Evolutionary conservation across 2,113 vertebrate genomes (phyloP), one percentile per base, ranked within the genome.

Genomic region (Lophius piscatorius): DNA sequence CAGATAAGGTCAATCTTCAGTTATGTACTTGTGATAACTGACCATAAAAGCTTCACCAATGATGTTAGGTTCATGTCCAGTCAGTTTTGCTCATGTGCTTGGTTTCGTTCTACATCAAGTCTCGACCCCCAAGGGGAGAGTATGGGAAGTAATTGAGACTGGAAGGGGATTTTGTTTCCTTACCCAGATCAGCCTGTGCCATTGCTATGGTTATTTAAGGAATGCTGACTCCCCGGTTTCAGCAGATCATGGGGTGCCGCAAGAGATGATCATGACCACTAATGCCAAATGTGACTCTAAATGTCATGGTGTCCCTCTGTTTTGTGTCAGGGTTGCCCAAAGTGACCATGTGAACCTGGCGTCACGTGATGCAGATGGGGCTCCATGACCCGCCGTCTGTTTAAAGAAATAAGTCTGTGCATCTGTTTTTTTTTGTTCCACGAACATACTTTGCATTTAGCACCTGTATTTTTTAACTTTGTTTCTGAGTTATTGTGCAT

Each of bases 231-330:
- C 70, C 39, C 70, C 72, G 48, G 45, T 82, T 85, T 84, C 45
- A 74, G 65, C 52, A 63, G 83, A 69, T 78, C 78, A 77, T 39
- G 35, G 78, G 85, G 35, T 64, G 14, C 69, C 48, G 75, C 74
- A 29, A 74, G 68, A 47, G 80, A 65, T 79, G 74, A 77, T 76
- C 73, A 61, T 82, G 65, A 80, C 74, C 75, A 66, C 69, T 65
- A 40, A 74, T 64, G 80, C 80, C 87, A 85, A 87, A 87, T 83
- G 74, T 67, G 83, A 83, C 83, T 84, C 63, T 63, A 86, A 88
- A 88, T 88, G 86, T 90, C 85, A 88, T 48, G 47, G 65, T 80
- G 82, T 68, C 58, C 23, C 23, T 63, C 41, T 64, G 49, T 51
- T 70, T 54, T 49, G 75, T 54, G 62, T 20, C 62, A 23, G 28